These are phyloP conservation scores for Coendou prehensilis DNA, from an alignment of 2,797 vertebrate species.

Conservation along the genomic window DNA sequence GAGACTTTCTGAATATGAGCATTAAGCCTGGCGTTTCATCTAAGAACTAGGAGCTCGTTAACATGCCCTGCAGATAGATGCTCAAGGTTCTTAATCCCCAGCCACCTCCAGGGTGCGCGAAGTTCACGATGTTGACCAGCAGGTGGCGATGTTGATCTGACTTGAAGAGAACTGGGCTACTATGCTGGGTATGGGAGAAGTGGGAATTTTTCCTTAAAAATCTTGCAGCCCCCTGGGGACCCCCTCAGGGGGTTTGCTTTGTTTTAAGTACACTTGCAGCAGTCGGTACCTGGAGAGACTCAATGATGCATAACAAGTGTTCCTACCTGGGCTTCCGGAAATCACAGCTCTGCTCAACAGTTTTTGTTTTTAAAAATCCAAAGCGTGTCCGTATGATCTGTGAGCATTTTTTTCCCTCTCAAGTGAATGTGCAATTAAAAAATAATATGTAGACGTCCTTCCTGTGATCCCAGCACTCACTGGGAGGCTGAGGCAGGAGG, in stretches of 20 bases:
- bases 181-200: rapidly evolving
- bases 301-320: not conserved
- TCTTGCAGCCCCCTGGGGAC: rapidly evolving
- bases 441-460: not conserved
- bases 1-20: no score
- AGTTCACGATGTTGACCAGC: not conserved
- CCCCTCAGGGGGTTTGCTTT: not conserved
- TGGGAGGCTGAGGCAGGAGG: not conserved
- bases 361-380: not conserved
- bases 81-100: rapidly evolving
- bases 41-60: not conserved
- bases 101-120: rapidly evolving
- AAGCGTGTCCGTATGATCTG: rapidly evolving
- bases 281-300: not conserved
- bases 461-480: not conserved
- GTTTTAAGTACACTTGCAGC: conserved; percentile 13
- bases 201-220: not conserved
- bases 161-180: rapidly evolving
- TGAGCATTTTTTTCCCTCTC: not conserved
- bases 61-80: no score
- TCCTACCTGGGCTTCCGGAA: not conserved
- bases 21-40: not conserved
- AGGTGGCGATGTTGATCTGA: not conserved
- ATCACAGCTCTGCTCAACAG: not conserved
- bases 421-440: no score